phyloP scores from a whole-genome alignment of 2,113 vertebrate genomes.

The Castor canadensis region DNA sequence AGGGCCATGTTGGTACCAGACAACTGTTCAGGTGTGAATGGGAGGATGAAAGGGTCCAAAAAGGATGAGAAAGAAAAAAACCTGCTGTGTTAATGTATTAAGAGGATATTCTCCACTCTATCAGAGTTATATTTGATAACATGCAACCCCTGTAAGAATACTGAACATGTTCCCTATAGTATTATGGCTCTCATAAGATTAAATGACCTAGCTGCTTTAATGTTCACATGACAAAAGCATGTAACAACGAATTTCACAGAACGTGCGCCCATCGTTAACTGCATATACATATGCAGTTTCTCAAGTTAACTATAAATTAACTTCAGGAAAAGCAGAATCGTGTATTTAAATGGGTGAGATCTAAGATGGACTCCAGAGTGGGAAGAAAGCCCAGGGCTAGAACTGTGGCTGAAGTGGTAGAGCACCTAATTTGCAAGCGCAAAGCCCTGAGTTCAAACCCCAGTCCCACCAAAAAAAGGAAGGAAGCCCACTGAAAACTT shows the following conservation, averaged over 20 bases:
- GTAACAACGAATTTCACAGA: neutral
- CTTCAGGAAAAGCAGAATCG: neutral
- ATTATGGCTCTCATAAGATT: neutral
- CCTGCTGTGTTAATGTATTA: neutral
- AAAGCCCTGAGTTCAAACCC: too few species aligned
- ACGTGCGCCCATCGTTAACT: neutral
- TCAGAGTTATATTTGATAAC: neutral
- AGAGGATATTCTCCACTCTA: neutral
- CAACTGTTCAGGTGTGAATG: neutral
- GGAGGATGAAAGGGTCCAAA: neutral
- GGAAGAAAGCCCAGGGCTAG: neutral
- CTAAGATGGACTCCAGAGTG: neutral
- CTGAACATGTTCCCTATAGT: neutral
- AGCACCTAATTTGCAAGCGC: too few species aligned
- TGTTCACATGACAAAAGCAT: neutral
- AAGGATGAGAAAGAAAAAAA: neutral
- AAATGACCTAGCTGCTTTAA: neutral
- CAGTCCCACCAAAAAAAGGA: too few species aligned
- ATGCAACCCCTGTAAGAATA: neutral
- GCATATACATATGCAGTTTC: neutral
- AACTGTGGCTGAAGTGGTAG: too few species aligned
- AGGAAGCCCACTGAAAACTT: neutral
- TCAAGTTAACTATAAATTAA: neutral
- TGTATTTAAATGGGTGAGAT: neutral
- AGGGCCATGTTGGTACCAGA: neutral